Evolutionary conservation across 2,888 invertebrate species (phyloP).

Genomic region (Orchesella flavescens): DNA sequence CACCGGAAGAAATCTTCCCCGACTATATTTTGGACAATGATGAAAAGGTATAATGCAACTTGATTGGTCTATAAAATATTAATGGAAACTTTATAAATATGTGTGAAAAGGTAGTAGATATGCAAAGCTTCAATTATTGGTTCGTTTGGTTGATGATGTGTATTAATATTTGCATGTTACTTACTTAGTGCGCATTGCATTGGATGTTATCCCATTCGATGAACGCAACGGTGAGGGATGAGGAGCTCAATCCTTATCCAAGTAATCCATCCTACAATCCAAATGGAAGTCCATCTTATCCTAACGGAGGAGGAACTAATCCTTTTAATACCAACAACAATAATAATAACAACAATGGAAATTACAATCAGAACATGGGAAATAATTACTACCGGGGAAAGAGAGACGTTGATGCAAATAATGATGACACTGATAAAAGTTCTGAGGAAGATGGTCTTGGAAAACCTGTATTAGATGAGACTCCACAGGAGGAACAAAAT

Average conservation of each 20-base stretch:
- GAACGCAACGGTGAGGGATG: constrained; percentile 70
- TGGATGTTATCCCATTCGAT: constrained; percentile 71
- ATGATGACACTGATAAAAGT: neutral
- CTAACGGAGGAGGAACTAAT: neutral
- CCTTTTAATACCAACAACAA: constrained; percentile 25
- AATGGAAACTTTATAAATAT: neutral
- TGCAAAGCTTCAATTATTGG: no score
- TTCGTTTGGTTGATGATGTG: no score
- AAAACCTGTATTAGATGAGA: neutral
- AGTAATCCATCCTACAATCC: neutral
- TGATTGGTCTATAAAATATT: neutral
- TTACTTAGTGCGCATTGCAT: constrained; percentile 69
- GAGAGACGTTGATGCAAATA: constrained; percentile 15
- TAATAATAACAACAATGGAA: constrained; percentile 30
- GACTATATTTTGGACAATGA: constrained; percentile 69
- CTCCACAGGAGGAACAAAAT: neutral
- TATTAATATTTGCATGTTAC: neutral
- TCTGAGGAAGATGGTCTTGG: neutral
- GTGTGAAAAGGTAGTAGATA: no score
- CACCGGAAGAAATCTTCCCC: constrained; percentile 60
- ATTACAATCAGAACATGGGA: neutral
- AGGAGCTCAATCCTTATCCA: constrained; percentile 46
- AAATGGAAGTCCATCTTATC: no score
- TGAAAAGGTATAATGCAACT: constrained; percentile 68
- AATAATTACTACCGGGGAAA: constrained; percentile 17